phyloP scores from a whole-genome alignment of 2,113 vertebrate species.

The Apaloderma vittatum region DNA sequence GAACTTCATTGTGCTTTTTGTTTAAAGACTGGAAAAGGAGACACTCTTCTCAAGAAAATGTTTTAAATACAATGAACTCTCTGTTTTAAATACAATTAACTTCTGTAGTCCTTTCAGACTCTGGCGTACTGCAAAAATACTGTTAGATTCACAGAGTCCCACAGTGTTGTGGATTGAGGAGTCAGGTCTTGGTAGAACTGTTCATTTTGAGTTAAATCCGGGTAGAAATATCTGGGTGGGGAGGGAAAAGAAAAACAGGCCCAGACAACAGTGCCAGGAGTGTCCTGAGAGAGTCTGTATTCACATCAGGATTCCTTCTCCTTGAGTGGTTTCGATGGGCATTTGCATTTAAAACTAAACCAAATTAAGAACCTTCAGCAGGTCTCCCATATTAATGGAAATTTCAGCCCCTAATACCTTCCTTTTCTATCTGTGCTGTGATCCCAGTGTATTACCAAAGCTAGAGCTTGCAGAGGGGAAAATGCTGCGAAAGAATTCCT shows the following conservation, averaged over 20 bases:
- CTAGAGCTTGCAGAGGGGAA: background rate
- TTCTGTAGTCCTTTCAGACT: background rate
- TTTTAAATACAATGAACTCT: background rate
- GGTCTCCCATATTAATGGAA: background rate
- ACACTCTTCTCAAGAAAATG: background rate
- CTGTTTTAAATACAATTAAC: background rate
- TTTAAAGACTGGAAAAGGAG: constrained; percentile 37
- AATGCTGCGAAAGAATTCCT: background rate
- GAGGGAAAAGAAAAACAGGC: background rate
- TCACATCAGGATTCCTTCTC: background rate
- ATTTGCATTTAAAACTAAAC: background rate
- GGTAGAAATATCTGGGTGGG: background rate
- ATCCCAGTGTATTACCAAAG: background rate
- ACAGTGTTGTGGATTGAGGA: background rate
- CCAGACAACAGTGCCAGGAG: background rate
- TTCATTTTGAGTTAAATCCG: background rate
- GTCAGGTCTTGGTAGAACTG: background rate
- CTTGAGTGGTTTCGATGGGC: background rate
- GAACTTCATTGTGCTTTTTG: constrained; percentile 5
- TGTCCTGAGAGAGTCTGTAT: background rate
- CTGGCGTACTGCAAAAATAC: background rate
- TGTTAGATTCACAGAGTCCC: background rate
- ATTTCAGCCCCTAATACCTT: background rate
- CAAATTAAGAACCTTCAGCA: background rate
- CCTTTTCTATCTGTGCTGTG: background rate